Percentiles rank a stretch among this genome's conserved stretches.
Conservation (phyloP, 2,797 vertebrate species). For the Lophotriccus pileatus region DNA sequence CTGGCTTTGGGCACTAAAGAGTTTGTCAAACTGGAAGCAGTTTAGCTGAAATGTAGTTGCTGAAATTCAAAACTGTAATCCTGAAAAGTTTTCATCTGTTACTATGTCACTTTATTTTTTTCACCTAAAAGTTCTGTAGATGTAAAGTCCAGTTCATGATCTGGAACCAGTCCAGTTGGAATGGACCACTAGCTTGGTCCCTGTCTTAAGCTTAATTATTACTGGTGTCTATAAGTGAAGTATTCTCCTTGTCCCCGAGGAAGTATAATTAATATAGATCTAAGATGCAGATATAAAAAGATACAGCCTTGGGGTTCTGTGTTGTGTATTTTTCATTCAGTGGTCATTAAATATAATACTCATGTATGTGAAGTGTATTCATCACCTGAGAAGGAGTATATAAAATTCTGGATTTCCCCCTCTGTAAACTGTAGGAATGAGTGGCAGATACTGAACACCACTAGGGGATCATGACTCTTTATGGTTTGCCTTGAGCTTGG, state of each 20-base stretch:
- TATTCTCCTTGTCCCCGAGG: neutral
- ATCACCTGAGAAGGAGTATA: neutral
- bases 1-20: neutral
- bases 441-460: neutral
- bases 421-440: neutral
- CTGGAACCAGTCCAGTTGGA: neutral
- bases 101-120: neutral
- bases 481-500: neutral
- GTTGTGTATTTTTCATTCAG: neutral
- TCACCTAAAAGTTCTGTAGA: neutral
- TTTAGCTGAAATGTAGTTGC: neutral
- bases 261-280: neutral
- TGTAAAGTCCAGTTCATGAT: neutral
- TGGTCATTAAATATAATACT: neutral
- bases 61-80: neutral
- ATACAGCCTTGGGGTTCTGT: neutral
- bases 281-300: neutral
- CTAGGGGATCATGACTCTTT: neutral
- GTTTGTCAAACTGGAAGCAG: neutral
- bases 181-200: neutral
- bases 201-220: neutral
- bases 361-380: neutral
- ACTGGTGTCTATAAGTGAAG: neutral
- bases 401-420: neutral
- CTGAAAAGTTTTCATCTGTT: neutral